Base-by-base conservation (phyloP, 1,140 invertebrate species). In the Contarinia nasturtii region DNA sequence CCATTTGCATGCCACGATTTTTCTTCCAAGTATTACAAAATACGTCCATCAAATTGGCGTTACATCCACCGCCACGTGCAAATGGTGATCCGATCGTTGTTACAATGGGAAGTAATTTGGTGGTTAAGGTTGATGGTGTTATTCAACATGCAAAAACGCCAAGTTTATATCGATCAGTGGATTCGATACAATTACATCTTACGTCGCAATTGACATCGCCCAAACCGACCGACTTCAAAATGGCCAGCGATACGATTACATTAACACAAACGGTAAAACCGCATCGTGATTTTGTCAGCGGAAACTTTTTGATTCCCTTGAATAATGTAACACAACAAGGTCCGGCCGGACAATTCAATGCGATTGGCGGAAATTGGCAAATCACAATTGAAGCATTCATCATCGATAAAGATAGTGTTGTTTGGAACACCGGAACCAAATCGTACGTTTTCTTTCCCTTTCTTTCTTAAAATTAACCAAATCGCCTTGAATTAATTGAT, bases 11-110 rank as follows among this genome's bases (percentile, higher is more conserved):
- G 53, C 86, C 90, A 15, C 69, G 90, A 34, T 90, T 82, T 56
- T 89, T 89, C 60, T 93, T 89, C 67, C 88, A 93, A 72, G 75
- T 79, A 7, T 65, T 90, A 10, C 88, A 92, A 61, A 77, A 76
- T 1, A 92, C 87, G 7, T 75, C 72, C 48, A 76, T 87, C 1
- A 76, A 87, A 68, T 62, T 93, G 42, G 83, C 85, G 1, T 76
- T 93, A 8, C 82, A 80, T 27, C 87, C 88, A 0, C 85, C 87
- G 60, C 85, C 86, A 0, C 67, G 81, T 51, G 75, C 77, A 27
- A 67, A 76, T 45, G 79, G 79, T 1, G 85, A 89, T 54, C 79
- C 79, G 0, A 76, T 89, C 7, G 73, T 76, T 27, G 76, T 87
- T 3, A 76, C 80, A 33, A 73, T 76, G 21, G 82, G 83, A 37